Base-by-base conservation (phyloP, 2,888 invertebrate genomes). In the Taenaris catops region DNA sequence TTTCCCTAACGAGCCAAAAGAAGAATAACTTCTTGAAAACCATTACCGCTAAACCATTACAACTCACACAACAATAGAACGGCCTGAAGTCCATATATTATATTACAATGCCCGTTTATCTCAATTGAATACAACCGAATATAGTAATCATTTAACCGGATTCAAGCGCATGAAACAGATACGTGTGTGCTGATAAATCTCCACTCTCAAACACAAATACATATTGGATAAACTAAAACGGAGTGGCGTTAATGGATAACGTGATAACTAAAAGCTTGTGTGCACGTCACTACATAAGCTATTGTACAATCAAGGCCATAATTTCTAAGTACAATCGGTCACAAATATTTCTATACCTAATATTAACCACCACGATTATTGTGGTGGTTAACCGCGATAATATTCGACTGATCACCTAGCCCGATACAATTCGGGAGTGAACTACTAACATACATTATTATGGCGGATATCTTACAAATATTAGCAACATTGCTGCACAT, bases 191-290 rank as follows among this genome's bases (percentile, higher is more conserved):
- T 60, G 64, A 69, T 73, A 72, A 66, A 69, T 69, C 55, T 55
- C 46, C 37, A 45, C 42, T 42, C 39, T 37, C 43, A 51, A 54
- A 53, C 37, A 50, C 47, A 51, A 53, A 63, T 51, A 58, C 44
- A 46, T 47, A 46, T 55, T 49, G 49, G 56, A 65, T 65, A 60
- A 63, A 60, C 59, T 54, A 47, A 57, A 58, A 54, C 44, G 44
- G 41, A 39, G 43, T 51, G 46, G 37, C 42, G 49, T 61, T 67
- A 73, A 73, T 74, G 65, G 58, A 64, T 51, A 58, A 59, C 44
- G 55, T 61, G 72, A 75, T 74, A 73, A 64, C 74, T 74, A 72
- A 75, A 75, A 75, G 75, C 71, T 59, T 65, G 60, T 44, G 37
- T 58, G 36, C 34, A 41, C 47, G 40, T 46, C 47, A 51, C 34